Base-by-base conservation (phyloP, 1,140 invertebrate species). In the Euglossa dilemma region DNA sequence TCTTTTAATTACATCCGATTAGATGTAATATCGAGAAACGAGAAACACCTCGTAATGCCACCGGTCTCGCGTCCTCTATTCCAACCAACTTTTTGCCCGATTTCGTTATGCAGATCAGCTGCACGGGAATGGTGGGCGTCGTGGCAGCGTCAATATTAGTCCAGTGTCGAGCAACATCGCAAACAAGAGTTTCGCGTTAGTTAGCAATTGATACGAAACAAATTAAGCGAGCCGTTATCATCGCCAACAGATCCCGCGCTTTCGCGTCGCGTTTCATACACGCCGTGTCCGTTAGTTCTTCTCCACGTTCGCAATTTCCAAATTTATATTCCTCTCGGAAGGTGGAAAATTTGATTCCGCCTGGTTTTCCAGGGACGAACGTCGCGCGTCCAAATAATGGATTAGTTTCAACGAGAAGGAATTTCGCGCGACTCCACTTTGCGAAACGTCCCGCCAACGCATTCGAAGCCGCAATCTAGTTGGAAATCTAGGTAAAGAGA, bases 401-500 rank as follows among this genome's bases (percentile, higher is more conserved):
- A n/a, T 23, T 28, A 16, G 52, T 43, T 12, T 36, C 28, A 7
- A 9, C 6, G 47, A 11, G 47, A 14, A 43, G 1, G 23, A 36
- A 70, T 50, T 70, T 70, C 52, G 11, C 25, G 20, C 16, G 70
- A 72, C 43, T 73, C 45, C 36, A 5, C 36, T 36, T 36, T 0
- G 28, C 9, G 45, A 20, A 73, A 56, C 20, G 43, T 8, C 6
- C 4, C 6, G 11, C 4, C 6, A 11, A 4, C 20, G 54, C 43
- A 43, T 73, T 73, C n/a, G 52, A 56, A 73, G 23, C 71, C 36
- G 71, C 54, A 25, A 73, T 73, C 52, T 43, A 45, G 52, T 52
- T 56, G 52, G 54, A 73, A 57, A 28, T 56, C 25, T 52, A 23
- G 52, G 20, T 43, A 57, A 73, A 73, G 71, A 54, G 43, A 57